Evolutionary conservation across 2,113 vertebrate genomes (phyloP).

Genomic region (Onychostruthus taczanowskii): DNA sequence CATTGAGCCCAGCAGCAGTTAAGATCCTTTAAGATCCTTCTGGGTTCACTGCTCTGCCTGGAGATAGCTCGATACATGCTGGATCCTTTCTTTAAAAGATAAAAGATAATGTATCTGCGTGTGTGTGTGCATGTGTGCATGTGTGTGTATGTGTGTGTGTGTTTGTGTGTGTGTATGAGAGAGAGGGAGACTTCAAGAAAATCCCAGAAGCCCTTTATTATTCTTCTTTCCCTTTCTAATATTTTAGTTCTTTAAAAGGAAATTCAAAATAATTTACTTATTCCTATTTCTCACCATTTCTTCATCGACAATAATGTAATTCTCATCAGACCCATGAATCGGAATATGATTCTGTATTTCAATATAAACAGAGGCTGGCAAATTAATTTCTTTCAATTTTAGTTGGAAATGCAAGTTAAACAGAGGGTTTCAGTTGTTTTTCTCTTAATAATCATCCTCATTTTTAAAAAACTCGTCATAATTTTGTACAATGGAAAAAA

Average conservation of each 20-base stretch:
- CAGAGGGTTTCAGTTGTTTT: background rate
- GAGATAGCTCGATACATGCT: background rate
- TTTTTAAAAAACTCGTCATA: background rate
- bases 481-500: background rate
- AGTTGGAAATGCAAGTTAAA: background rate
- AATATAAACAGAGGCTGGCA: background rate
- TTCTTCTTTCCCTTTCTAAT: background rate
- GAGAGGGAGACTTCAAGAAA: background rate
- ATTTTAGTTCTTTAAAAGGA: background rate
- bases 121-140: background rate
- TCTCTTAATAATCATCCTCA: background rate
- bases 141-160: too few species aligned
- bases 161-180: too few species aligned
- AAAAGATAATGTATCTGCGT: background rate
- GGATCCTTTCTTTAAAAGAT: background rate
- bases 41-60: background rate
- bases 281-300: background rate
- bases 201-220: background rate
- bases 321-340: background rate
- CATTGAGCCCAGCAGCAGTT: background rate
- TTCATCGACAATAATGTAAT: background rate
- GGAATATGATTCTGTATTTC: background rate
- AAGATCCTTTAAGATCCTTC: background rate
- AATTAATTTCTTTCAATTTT: background rate
- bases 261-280: background rate